phyloP scores from a whole-genome alignment of 2,113 vertebrate species.

The Poeciliopsis prolifica region DNA sequence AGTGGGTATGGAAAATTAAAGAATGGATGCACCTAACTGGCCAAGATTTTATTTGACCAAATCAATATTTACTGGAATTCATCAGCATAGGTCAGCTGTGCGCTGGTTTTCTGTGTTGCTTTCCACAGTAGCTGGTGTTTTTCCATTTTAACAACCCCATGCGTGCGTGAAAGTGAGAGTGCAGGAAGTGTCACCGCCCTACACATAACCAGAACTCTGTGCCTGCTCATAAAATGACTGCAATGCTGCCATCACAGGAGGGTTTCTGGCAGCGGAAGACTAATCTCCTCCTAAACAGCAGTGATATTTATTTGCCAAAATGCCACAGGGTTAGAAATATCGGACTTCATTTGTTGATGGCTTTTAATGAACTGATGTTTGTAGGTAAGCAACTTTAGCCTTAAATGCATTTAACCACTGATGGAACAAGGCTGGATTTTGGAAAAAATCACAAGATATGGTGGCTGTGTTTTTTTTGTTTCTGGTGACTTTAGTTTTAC shows the following conservation, averaged over 20 bases:
- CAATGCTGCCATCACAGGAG: slow-evolving; percentile 18
- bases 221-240: slow-evolving; percentile 47
- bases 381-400: slow-evolving; percentile 24
- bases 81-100: neutral
- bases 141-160: slow-evolving; percentile 31
- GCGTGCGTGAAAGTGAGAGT: slow-evolving; percentile 45
- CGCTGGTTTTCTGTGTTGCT: slow-evolving; percentile 7
- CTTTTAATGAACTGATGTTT: slow-evolving; percentile 52
- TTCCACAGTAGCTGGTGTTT: slow-evolving; percentile 19
- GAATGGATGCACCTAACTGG: neutral
- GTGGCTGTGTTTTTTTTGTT: neutral
- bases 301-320: slow-evolving; percentile 19
- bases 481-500: neutral
- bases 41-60: neutral
- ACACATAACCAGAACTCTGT: slow-evolving; percentile 18
- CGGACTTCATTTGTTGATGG: slow-evolving; percentile 36
- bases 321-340: slow-evolving; percentile 24
- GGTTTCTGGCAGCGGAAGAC: slow-evolving; percentile 14
- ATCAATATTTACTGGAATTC: slow-evolving; percentile 3
- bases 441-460: neutral
- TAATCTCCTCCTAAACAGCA: neutral
- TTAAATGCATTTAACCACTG: slow-evolving; percentile 36
- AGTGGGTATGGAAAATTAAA: neutral
- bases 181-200: slow-evolving; percentile 37
- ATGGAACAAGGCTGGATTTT: slow-evolving; percentile 13